Base-by-base conservation (phyloP, 2,888 invertebrate genomes). In the Proisotoma minuta region DNA sequence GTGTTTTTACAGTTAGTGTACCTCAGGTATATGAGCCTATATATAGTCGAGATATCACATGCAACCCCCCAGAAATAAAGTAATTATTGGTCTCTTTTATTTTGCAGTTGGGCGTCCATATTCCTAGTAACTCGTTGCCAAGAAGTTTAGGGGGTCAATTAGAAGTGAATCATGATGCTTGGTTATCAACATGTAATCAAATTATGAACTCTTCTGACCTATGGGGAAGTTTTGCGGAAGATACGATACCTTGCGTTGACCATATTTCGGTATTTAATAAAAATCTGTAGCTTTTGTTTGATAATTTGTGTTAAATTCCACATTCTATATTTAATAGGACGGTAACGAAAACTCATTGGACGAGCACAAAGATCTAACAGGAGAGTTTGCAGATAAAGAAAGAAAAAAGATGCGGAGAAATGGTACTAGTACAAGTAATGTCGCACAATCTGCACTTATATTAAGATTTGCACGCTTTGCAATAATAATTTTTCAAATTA, bases 1-100 rank as follows among this genome's bases (percentile, higher is more conserved):
- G 97, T 75, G 97, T 97, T 67, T 95, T 89, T 80, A 96, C 95
- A 27, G 93, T 96, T 74, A 93, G 89, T 78, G 85, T 91, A 78
- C 89, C 91, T 65, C 93, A 95, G 79, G 78, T 78, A 74, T 65
- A 43, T 43, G 18, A 43, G 8, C 27, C 43, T 28, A 34, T 26
- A 50, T 49, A 34, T n/a, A 10, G 4, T 24, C 47, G 24, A 18
- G 39, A 22, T 57, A 34, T 12, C 26, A 54, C 22, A 15, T 28
- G 22, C 50, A 50, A 15, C 18, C 12, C 26, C 15, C 15, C 22
- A 53, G 29, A 15, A 57, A n/a, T 34, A 10, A 10, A 10, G 34
- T n/a, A 18, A 43, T 20, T n/a, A n/a, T 4, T n/a, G 20, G 20
- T 43, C 18, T 43, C 18, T 43, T 43, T n/a, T 12, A 18, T 12